Evolutionary conservation across 2,888 invertebrate species (phyloP).

Genomic region (Cerastis leucographa): DNA sequence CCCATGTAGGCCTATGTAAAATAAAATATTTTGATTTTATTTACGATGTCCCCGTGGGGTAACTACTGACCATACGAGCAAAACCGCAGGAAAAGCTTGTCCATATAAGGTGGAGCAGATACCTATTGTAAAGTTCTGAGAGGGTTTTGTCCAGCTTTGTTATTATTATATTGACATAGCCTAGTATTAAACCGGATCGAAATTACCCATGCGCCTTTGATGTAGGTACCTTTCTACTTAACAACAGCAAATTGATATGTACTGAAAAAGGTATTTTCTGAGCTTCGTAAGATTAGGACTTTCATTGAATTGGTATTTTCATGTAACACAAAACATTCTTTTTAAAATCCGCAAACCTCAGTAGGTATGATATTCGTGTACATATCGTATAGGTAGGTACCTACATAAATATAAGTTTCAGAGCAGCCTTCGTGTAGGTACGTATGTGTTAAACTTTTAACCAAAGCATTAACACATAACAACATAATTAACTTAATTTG

Average conservation of each 20-base stretch:
- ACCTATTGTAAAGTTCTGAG: not conserved
- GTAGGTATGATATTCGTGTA: not conserved
- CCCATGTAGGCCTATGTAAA: no score
- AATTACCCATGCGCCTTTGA: not conserved
- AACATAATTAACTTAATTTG: slow-evolving; percentile 4
- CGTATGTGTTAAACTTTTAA: not conserved
- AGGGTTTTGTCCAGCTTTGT: not conserved
- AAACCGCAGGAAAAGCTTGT: not conserved
- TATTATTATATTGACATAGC: slow-evolving; percentile 3
- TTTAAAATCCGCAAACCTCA: not conserved
- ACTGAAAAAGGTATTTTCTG: not conserved
- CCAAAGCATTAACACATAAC: not conserved
- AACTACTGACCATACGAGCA: not conserved
- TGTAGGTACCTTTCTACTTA: not conserved
- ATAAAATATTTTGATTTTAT: no score
- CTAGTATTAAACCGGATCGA: slow-evolving; percentile 1
- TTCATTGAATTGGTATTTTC: no score
- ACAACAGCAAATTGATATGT: not conserved
- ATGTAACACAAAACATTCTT: not conserved
- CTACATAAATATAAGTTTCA: no score
- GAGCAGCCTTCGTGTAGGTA: not conserved
- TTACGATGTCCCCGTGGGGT: not conserved
- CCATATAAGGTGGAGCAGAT: not conserved
- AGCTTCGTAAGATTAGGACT: not conserved
- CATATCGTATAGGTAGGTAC: not conserved